Evolutionary conservation across 2,113 vertebrate species (phyloP), one percentile per base, ranked within the genome.

Genomic region (Pluvianellus socialis): DNA sequence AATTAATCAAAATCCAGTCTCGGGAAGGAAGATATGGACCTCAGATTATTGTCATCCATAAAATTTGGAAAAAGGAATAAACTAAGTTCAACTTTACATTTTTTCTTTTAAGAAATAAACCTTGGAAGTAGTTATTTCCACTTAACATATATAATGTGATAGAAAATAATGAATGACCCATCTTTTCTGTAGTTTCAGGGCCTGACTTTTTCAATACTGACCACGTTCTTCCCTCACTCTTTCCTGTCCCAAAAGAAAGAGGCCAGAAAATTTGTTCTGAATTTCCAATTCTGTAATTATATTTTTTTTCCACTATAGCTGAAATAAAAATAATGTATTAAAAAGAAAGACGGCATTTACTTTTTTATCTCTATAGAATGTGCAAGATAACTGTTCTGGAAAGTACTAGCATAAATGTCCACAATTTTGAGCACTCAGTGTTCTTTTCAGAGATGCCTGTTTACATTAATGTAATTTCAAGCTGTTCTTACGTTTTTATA

Each of bases 381-480:
- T 89, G 12, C 44, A 79, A 84, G 65, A 59, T 91, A 91, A 80
- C 70, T 0, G 1, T 92, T 96, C 84, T 84, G 52, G 86, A 91
- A 96, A 89, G 47, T 52, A 28, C 28, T 84, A 8, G 0, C n/a
- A 35, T 84, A 81, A 84, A 87, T n/a, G 42, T 77, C 88, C 86
- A 63, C 52, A 55, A 58, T 67, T 92, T 74, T 71, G 72, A 86
- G 91, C 71, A 89, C 61, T 72, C 61, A 24, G 0, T 95, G 76
- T 94, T 92, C 94, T 92, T 95, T 92, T 75, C 70, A 91, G 89
- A 87, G 65, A 44, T 67, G 56, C 61, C 55, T 94, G 65, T 95
- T 96, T 94, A 75, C 76, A 59, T 96, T 85, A 92, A 95, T 79
- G 76, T 66, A 74, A 89, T 92, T 95, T 95, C 80, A 94, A 22